These are phyloP conservation scores for Oscheius myriophilus DNA, from an alignment of 2,888 invertebrate genomes.

Conservation along the genomic window DNA sequence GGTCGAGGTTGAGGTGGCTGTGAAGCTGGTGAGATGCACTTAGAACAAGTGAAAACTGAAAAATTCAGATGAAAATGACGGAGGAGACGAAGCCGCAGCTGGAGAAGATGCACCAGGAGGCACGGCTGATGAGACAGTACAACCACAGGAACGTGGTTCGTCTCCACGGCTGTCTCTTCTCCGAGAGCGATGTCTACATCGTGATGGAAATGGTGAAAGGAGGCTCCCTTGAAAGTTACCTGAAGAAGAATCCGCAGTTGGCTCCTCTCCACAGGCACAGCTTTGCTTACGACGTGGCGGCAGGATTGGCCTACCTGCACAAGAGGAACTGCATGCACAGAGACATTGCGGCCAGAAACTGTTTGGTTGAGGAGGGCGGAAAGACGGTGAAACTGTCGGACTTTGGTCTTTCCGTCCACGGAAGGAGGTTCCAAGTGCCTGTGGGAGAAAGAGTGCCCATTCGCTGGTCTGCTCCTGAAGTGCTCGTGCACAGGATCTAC, in stretches of 20 bases:
- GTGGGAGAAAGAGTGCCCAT: background rate
- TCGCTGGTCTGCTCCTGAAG: conserved; percentile 1
- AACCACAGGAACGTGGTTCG: conserved; percentile 6
- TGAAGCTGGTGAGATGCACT: too few species aligned
- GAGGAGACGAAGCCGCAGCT: background rate
- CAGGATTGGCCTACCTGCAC: conserved; percentile 6
- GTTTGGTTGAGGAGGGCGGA: background rate
- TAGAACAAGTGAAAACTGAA: too few species aligned
- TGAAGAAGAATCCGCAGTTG: background rate
- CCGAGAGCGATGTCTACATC: background rate
- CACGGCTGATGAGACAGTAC: background rate
- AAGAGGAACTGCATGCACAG: conserved; percentile 8
- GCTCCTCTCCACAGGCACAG: background rate
- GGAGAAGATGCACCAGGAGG: conserved; percentile 2
- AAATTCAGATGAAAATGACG: too few species aligned
- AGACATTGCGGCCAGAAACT: conserved; percentile 2
- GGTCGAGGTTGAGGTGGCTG: background rate
- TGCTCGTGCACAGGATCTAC: background rate
- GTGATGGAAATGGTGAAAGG: conserved; percentile 4
- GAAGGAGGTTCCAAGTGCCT: background rate
- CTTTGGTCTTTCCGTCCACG: conserved; percentile 2
- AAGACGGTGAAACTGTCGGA: conserved; percentile 1
- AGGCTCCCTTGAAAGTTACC: background rate
- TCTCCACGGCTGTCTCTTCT: conserved; percentile 2
- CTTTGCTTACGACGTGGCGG: background rate